phyloP scores from a whole-genome alignment of 2,113 vertebrate genomes.

The Trogon surrucura region DNA sequence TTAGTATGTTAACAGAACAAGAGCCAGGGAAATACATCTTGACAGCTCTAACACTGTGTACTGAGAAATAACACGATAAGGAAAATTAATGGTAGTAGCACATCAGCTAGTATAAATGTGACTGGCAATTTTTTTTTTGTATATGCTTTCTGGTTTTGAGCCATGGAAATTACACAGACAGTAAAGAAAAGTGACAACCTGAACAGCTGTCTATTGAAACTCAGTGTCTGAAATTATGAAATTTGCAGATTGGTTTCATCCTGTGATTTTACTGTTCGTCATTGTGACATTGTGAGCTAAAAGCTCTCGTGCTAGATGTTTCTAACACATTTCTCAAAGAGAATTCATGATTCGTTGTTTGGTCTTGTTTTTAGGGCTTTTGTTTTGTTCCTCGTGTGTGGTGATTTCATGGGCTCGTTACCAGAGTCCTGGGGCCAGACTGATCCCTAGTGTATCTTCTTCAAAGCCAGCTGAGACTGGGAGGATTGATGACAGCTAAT shows the following conservation, averaged over 20 bases:
- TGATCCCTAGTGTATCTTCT: not conserved
- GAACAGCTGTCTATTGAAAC: slow-evolving; percentile 38
- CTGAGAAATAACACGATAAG: slow-evolving; percentile 38
- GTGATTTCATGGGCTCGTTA: not conserved
- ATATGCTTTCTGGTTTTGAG: slow-evolving; percentile 20
- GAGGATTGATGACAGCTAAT: not conserved
- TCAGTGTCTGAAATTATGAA: slow-evolving; percentile 6
- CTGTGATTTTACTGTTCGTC: slow-evolving; percentile 6
- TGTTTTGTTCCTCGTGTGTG: not conserved
- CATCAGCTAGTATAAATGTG: slow-evolving; percentile 35
- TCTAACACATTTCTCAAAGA: slow-evolving; percentile 10
- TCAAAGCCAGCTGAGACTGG: not conserved
- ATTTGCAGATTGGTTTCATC: slow-evolving; percentile 38
- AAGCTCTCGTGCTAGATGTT: slow-evolving; percentile 6
- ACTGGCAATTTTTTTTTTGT: slow-evolving; percentile 33
- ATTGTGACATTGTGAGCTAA: slow-evolving; percentile 26
- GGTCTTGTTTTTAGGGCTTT: not conserved
- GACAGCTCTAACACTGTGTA: not conserved
- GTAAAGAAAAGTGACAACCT: slow-evolving; percentile 8
- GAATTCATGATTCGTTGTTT: slow-evolving; percentile 28
- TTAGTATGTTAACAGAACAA: slow-evolving; percentile 18
- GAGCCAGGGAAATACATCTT: slow-evolving; percentile 6
- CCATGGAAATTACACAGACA: not conserved
- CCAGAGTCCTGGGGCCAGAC: not conserved
- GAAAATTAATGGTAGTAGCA: slow-evolving; percentile 43